A percentile compares a stretch with the other conserved stretches of the same genome.
Evolutionary conservation across 2,888 invertebrate genomes (phyloP).

Genomic region (Drosophila monieri): DNA sequence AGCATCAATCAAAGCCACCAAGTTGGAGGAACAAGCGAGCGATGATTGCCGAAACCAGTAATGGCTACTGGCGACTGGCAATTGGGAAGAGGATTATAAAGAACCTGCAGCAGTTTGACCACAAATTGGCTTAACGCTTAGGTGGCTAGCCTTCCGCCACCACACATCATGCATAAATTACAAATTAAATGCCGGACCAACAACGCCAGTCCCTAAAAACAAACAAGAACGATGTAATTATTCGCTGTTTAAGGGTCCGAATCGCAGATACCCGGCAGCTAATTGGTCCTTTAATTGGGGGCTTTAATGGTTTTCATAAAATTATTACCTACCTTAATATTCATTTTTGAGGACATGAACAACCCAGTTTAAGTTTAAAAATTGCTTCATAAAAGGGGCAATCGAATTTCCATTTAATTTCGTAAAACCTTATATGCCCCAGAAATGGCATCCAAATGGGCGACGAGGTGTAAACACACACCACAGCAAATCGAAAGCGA

Average conservation of each 20-base stretch:
- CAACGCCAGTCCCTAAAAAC: constrained; percentile 21
- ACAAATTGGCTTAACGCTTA: constrained; percentile 51
- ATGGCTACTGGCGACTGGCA: background rate
- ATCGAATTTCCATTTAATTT: background rate
- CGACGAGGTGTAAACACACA: constrained; percentile 19
- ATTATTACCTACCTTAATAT: too few species aligned
- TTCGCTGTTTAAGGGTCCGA: background rate
- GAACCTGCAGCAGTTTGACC: constrained; percentile 13
- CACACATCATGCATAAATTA: constrained; percentile 49
- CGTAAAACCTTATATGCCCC: constrained; percentile 1
- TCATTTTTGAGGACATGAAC: too few species aligned
- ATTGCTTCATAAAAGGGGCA: background rate
- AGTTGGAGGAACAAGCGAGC: constrained; percentile 25
- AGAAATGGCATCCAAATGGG: background rate
- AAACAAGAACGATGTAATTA: constrained; percentile 27
- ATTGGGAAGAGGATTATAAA: constrained; percentile 4
- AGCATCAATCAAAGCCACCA: constrained; percentile 61
- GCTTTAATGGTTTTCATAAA: background rate
- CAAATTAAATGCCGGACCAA: constrained; percentile 45
- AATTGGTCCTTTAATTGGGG: background rate
- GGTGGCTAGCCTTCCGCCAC: constrained; percentile 38
- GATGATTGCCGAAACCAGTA: constrained; percentile 16
- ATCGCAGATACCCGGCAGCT: constrained; percentile 7
- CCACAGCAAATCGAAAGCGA: constrained; percentile 24
- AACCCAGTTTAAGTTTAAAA: too few species aligned